Conservation (phyloP, 2,797 vertebrate genomes). For the Nasua narica region DNA sequence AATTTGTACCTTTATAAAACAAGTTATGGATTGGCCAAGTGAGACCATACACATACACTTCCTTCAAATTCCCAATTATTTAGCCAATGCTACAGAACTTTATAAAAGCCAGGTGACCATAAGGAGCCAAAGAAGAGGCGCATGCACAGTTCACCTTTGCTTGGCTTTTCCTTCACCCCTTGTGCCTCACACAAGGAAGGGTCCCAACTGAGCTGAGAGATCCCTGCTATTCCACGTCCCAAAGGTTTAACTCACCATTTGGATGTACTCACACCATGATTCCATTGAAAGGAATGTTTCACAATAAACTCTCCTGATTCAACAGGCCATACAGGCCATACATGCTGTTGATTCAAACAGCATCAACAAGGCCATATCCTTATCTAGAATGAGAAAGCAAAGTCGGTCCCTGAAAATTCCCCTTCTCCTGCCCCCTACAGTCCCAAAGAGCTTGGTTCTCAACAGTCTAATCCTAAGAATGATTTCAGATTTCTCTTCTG, state of each 20-base stretch:
- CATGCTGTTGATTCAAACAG: slow-evolving; percentile 22
- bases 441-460: background rate
- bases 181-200: background rate
- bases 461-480: background rate
- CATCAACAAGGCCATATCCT: background rate
- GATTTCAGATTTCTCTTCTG: background rate
- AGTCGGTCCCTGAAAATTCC: background rate
- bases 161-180: background rate
- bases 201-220: background rate
- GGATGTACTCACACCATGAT: background rate
- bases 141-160: background rate
- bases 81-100: slow-evolving; percentile 12
- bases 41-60: background rate
- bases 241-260: background rate
- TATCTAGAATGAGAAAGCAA: background rate
- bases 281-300: slow-evolving; percentile 1
- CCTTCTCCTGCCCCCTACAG: background rate
- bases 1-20: slow-evolving; percentile 9
- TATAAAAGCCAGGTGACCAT: slow-evolving; percentile 23
- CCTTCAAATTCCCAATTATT: slow-evolving; percentile 34
- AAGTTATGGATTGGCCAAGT: background rate
- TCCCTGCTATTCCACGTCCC: background rate
- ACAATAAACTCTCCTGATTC: background rate
- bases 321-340: too few relatives aligned
- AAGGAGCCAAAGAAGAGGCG: background rate